Evolutionary conservation across 1,140 invertebrate genomes (phyloP).

Genomic region (Diabrotica virgifera): DNA sequence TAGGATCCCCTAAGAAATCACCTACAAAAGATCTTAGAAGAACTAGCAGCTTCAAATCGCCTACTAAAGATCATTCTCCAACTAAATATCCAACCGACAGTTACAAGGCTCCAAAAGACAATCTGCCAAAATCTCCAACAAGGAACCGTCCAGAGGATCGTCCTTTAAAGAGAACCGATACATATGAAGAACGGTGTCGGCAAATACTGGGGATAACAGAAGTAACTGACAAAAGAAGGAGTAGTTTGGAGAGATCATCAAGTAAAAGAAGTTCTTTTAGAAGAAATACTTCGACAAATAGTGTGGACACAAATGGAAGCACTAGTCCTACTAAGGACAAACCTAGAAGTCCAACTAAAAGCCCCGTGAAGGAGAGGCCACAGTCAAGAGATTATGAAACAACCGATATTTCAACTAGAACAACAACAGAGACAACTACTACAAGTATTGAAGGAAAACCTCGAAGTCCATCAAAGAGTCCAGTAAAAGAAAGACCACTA

Average conservation of each 20-base stretch:
- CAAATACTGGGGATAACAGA: slow-evolving; percentile 61
- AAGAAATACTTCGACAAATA: slow-evolving; percentile 10
- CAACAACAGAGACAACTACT: not conserved
- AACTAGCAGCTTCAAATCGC: slow-evolving; percentile 25
- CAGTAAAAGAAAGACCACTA: slow-evolving; percentile 19
- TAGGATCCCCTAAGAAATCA: slow-evolving; percentile 23
- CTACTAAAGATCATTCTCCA: slow-evolving; percentile 21
- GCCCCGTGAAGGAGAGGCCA: slow-evolving; percentile 17
- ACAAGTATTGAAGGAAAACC: not conserved
- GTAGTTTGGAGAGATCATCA: slow-evolving; percentile 28
- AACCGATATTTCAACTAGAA: no score
- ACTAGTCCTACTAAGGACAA: slow-evolving; percentile 28
- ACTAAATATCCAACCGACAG: slow-evolving; percentile 21
- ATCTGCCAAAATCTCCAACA: not conserved
- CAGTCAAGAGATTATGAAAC: no score
- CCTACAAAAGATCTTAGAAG: slow-evolving; percentile 27
- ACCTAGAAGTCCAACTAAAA: slow-evolving; percentile 23
- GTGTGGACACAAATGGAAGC: slow-evolving; percentile 24
- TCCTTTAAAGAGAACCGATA: slow-evolving; percentile 58
- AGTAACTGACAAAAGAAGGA: slow-evolving; percentile 34
- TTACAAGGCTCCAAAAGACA: slow-evolving; percentile 5
- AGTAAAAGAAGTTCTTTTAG: slow-evolving; percentile 26
- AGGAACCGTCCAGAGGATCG: slow-evolving; percentile 26
- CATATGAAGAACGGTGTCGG: slow-evolving; percentile 66
- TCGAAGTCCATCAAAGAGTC: slow-evolving; percentile 11